Base-by-base conservation (phyloP, 2,113 vertebrate species). In the Strigops habroptila region DNA sequence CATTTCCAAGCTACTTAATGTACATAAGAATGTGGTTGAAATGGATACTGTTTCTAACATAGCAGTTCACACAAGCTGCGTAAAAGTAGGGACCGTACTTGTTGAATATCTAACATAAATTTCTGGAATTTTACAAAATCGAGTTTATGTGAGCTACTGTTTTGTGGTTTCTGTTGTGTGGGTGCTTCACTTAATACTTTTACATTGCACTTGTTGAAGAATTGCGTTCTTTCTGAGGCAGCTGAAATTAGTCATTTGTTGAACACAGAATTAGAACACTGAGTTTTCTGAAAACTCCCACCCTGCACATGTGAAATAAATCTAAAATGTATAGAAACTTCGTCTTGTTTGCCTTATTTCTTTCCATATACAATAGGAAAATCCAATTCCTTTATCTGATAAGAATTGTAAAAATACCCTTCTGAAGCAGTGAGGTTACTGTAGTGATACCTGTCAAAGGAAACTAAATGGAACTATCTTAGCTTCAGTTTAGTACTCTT, bases 401-500 rank as follows among this genome's bases (percentile, higher is more conserved):
- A 18, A 17, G 18, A 68, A 7, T 15, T 77, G 25, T 60, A 49
- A 79, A 89, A 68, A 60, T 43, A 63, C 11, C 14, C 53, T 25
- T 69, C 12, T 64, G 39, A 62, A 81, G 63, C 24, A 30, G 16
- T 65, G 39, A 39, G 8, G 6, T 83, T 62, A 12, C 80, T 67
- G 6, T 49, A 51, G 44, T 31, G 33, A 28, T 60, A 11, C 3
- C 8, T 12, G 12, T 52, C 7, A 71, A 35, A 33, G 21, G 71
- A 86, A 63, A 59, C 24, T 22, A 35, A 57, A 48, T n/a, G 5
- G 8, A 67, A 53, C 9, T 46, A 21, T 53, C 15, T 69, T 62
- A 30, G 52, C 43, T 87, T 41, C 30, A n/a, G 23, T 77, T 81
- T 28, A 65, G 18, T 48, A 2, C 30, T 12, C 0, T 0, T 82